Evolutionary conservation across 1,140 invertebrate species (phyloP).

Genomic region (Drosophila albomicans): DNA sequence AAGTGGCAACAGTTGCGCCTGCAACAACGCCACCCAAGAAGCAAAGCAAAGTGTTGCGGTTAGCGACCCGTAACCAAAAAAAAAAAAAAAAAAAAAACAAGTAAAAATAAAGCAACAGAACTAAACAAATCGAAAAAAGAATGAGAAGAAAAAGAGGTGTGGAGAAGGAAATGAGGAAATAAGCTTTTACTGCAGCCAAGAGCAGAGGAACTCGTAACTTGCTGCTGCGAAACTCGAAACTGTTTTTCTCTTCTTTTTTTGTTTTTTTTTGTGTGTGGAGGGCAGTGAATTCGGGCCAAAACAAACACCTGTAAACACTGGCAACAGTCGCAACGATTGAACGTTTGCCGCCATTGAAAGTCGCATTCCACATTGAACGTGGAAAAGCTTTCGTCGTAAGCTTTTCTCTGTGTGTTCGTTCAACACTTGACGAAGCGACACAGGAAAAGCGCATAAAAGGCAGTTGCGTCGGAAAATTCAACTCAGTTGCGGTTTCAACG

Average conservation of each 20-base stretch:
- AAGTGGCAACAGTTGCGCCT: conserved; percentile 40
- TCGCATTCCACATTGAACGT: conserved; percentile 23
- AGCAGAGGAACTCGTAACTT: conserved; percentile 3
- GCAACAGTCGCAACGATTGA: conserved; percentile 54
- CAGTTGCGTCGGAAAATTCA: conserved; percentile 58
- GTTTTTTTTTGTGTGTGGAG: neutral
- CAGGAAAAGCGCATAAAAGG: conserved; percentile 73
- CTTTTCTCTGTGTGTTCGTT: conserved; percentile 35
- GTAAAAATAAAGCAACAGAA: neutral
- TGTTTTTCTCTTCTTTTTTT: neutral
- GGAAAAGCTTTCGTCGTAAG: conserved; percentile 62
- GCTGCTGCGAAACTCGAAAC: neutral
- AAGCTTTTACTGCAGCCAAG: conserved; percentile 23
- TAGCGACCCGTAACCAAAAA: conserved; percentile 28
- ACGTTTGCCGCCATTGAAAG: conserved; percentile 55
- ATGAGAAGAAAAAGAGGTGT: conserved; percentile 11
- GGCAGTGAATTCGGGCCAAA: conserved; percentile 55
- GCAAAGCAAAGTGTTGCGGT: conserved; percentile 44
- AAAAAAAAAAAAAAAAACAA: neutral
- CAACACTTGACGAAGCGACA: conserved; percentile 66
- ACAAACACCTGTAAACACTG: conserved; percentile 78
- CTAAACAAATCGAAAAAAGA: neutral
- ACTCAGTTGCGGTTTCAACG: conserved; percentile 73
- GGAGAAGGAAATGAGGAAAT: conserved; percentile 27
- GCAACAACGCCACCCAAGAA: conserved; percentile 37